phyloP scores from a whole-genome alignment of 2,797 vertebrate genomes.

The Adelosebastes latens region DNA sequence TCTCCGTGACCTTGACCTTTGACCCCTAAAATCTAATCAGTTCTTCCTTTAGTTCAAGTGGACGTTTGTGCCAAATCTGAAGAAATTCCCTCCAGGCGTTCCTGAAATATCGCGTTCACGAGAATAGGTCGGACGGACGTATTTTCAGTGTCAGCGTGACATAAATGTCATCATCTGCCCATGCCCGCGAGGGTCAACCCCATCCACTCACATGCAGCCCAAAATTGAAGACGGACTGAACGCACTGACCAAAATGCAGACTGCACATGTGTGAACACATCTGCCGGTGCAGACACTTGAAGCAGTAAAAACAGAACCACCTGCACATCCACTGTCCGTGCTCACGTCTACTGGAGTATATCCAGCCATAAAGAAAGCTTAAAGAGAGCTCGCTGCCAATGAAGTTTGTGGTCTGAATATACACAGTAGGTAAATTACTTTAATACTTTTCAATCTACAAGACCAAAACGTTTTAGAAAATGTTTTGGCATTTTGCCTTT shows the following conservation, averaged over 20 bases:
- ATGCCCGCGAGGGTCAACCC: too few species aligned
- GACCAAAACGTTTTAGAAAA: background rate
- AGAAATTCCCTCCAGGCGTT: too few species aligned
- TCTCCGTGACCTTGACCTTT: too few species aligned
- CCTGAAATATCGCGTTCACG: too few species aligned
- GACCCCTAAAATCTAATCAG: too few species aligned
- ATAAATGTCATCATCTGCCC: background rate
- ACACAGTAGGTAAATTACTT: too few species aligned
- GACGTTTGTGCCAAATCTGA: too few species aligned
- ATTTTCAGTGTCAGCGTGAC: background rate
- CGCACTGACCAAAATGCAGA: background rate
- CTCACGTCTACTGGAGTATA: background rate
- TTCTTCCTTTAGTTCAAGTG: too few species aligned
- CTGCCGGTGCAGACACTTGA: background rate
- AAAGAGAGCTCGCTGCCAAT: too few species aligned
- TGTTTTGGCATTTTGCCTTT: background rate
- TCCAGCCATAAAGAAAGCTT: background rate
- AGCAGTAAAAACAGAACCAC: background rate
- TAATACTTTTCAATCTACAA: background rate
- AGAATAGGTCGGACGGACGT: too few species aligned
- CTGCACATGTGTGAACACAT: background rate
- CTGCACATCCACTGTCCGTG: background rate
- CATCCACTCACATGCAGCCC: background rate
- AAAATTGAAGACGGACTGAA: background rate
- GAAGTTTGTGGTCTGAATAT: too few species aligned